A percentile compares a stretch with the other conserved stretches of the same genome.
Conservation (phyloP, 2,888 invertebrate genomes). For the Galeruca laticollis region DNA sequence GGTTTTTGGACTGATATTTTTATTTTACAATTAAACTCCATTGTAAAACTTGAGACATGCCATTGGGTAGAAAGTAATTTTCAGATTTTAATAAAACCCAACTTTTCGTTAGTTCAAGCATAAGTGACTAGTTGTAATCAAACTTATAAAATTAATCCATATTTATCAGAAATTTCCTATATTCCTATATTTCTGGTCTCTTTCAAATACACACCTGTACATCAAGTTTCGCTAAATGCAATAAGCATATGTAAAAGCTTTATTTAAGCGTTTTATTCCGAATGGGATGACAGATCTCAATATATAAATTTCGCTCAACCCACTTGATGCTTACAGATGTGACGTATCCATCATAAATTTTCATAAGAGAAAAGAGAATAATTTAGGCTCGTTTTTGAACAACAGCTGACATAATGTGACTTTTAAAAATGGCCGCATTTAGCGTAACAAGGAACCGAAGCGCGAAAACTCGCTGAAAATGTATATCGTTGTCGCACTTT, state of each 20-base stretch:
- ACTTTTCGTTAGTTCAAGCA: no score
- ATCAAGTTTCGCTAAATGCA: not conserved
- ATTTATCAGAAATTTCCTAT: no score
- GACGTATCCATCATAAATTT: slow-evolving; percentile 39
- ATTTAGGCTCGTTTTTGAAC: slow-evolving; percentile 37
- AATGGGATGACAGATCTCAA: slow-evolving; percentile 29
- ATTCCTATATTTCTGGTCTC: no score
- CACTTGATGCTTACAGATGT: slow-evolving; percentile 40
- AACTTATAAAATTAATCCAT: no score
- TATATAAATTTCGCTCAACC: slow-evolving; percentile 27
- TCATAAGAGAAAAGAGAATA: slow-evolving; percentile 37
- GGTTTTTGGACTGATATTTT: no score
- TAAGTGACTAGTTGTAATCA: no score
- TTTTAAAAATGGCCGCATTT: slow-evolving; percentile 46
- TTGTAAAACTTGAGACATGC: no score
- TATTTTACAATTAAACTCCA: no score
- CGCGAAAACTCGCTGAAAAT: slow-evolving; percentile 40
- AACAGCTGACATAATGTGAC: slow-evolving; percentile 42
- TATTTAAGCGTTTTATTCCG: slow-evolving; percentile 9
- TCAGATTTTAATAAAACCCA: no score
- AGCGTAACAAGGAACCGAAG: slow-evolving; percentile 37
- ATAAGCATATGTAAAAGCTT: not conserved
- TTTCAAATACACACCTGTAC: not conserved
- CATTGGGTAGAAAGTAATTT: no score
- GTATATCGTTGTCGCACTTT: slow-evolving; percentile 35